These are phyloP conservation scores for Sarcophaga caerulescens DNA, from an alignment of 2,888 invertebrate genomes.

Conservation along the genomic window DNA sequence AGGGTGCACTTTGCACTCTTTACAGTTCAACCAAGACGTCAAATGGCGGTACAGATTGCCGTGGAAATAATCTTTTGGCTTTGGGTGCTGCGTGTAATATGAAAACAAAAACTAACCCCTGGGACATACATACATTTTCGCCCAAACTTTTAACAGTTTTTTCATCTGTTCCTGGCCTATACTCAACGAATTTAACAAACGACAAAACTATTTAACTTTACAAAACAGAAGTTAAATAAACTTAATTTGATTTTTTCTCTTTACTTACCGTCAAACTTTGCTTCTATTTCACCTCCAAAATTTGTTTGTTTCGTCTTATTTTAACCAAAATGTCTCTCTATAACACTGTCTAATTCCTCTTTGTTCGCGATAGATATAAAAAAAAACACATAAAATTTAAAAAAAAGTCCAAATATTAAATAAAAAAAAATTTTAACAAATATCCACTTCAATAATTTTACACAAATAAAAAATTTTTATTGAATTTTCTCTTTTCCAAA, in stretches of 20 bases:
- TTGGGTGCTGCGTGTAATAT: too few species aligned
- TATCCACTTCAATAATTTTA: slow-evolving; percentile 43
- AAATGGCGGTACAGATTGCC: too few species aligned
- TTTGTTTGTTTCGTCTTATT: slow-evolving; percentile 49
- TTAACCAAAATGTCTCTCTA: slow-evolving; percentile 56
- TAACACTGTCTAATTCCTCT: slow-evolving; percentile 20
- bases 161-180: too few species aligned
- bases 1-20: too few species aligned
- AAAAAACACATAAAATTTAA: slow-evolving; percentile 66
- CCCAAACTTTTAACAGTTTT: too few species aligned
- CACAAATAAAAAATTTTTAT: slow-evolving; percentile 68
- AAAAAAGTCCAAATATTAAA: slow-evolving; percentile 44
- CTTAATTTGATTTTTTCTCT: not conserved
- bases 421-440: slow-evolving; percentile 55
- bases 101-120: too few species aligned
- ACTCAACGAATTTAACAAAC: too few species aligned
- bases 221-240: too few species aligned
- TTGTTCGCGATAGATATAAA: not conserved
- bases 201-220: too few species aligned
- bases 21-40: too few species aligned
- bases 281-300: slow-evolving; percentile 48
- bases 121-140: too few species aligned
- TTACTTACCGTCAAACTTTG: slow-evolving; percentile 34
- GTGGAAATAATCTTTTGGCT: too few species aligned
- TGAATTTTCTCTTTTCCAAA: slow-evolving; percentile 39